These are phyloP conservation scores for Spinus olivaceus DNA, from an alignment of 2,797 vertebrate genomes.

Conservation along the genomic window DNA sequence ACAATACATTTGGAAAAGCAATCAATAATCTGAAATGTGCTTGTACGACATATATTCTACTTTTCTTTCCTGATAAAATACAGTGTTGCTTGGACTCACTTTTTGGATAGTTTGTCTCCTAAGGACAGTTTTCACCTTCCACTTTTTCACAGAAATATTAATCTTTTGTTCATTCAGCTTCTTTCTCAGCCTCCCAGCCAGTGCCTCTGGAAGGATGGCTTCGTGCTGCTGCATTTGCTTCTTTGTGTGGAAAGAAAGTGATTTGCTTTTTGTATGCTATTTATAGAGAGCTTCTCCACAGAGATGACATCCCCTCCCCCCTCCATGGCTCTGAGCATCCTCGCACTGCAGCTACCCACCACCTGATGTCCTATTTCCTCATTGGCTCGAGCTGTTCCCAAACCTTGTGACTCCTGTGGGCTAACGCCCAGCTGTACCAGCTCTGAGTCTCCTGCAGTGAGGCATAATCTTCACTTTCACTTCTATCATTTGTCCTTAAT, in stretches of 20 bases:
- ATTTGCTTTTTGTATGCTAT: constrained; percentile 49
- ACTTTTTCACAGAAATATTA: neutral
- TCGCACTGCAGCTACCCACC: neutral
- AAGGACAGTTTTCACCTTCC: neutral
- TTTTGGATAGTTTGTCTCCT: neutral
- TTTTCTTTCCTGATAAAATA: neutral
- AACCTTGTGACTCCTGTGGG: constrained; percentile 43
- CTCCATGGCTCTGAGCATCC: neutral
- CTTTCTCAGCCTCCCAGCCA: neutral
- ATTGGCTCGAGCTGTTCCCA: constrained; percentile 60
- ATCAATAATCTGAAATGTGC: neutral
- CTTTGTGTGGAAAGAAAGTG: constrained; percentile 22
- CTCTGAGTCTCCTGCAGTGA: constrained; percentile 12
- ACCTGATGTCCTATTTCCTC: constrained; percentile 65
- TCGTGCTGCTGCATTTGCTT: neutral
- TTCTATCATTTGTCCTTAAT: constrained; percentile 28
- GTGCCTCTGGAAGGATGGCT: neutral
- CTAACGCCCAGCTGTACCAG: neutral
- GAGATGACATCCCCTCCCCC: neutral
- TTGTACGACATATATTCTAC: neutral
- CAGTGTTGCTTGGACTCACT: neutral
- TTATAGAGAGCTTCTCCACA: constrained; percentile 46
- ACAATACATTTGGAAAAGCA: neutral
- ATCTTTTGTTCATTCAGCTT: neutral
- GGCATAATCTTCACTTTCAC: constrained; percentile 41